Evolutionary conservation across 2,888 invertebrate genomes (phyloP).

Genomic region (Epicampocera succincta): DNA sequence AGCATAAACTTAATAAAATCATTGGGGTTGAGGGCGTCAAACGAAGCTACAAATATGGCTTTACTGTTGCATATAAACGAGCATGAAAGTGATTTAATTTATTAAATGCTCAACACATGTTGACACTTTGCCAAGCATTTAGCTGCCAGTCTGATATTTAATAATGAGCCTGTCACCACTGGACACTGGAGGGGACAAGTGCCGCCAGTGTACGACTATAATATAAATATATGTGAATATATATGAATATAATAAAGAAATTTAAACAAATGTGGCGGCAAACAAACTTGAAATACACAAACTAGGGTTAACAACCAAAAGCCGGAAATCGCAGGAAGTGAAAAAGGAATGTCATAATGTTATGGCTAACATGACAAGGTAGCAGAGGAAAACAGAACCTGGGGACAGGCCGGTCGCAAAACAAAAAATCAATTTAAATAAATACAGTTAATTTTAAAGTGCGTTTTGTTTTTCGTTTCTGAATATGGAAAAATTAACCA

Average conservation of each 20-base stretch:
- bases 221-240: too few relatives aligned
- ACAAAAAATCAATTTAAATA: conserved; percentile 42
- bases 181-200: not conserved
- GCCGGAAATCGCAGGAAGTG: conserved; percentile 29
- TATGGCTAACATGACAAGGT: conserved; percentile 14
- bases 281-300: conserved; percentile 18
- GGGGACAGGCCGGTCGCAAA: not conserved
- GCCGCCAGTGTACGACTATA: too few relatives aligned
- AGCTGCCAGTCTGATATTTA: conserved; percentile 51
- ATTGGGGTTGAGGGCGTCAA: too few relatives aligned
- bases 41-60: too few relatives aligned
- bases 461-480: not conserved
- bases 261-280: conserved; percentile 45
- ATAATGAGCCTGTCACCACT: conserved; percentile 40
- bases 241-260: conserved; percentile 46
- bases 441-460: conserved; percentile 50
- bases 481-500: conserved; percentile 16
- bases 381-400: not conserved
- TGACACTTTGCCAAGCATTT: conserved; percentile 65
- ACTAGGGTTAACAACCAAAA: conserved; percentile 26
- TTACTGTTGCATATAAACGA: too few relatives aligned
- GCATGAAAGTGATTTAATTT: conserved; percentile 60
- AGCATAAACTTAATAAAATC: too few relatives aligned
- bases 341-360: conserved; percentile 33
- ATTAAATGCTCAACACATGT: conserved; percentile 68